Percentiles rank a stretch among this genome's conserved stretches.
Conservation (phyloP, 2,888 invertebrate species). For the Brachyopa scutellaris region DNA sequence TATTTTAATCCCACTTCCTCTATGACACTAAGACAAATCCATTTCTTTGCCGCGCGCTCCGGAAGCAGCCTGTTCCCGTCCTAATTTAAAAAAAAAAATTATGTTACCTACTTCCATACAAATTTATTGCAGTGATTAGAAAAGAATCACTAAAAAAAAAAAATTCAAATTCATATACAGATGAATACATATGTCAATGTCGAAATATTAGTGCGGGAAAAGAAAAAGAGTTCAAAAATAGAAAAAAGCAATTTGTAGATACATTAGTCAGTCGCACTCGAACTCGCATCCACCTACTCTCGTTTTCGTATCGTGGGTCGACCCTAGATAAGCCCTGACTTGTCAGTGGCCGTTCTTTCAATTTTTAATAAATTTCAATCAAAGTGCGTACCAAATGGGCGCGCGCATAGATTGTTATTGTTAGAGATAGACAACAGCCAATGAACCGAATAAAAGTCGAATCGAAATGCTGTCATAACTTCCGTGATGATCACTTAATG, state of each 20-base stretch:
- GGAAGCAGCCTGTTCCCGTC: background rate
- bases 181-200: constrained; percentile 23
- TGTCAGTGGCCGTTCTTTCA: background rate
- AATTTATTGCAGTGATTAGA: constrained; percentile 23
- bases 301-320: constrained; percentile 1
- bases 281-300: constrained; percentile 6
- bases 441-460: constrained; percentile 8
- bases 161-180: no score
- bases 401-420: constrained; percentile 14
- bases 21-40: background rate
- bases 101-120: background rate
- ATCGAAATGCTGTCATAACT: constrained; percentile 21
- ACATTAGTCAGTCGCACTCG: constrained; percentile 1
- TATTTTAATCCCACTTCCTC: constrained; percentile 5
- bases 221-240: constrained; percentile 23
- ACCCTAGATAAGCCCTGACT: constrained; percentile 10
- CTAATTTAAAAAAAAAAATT: background rate
- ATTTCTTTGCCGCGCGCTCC: background rate
- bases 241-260: constrained; percentile 37
- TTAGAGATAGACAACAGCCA: background rate
- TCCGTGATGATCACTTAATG: constrained; percentile 18
- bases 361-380: constrained; percentile 26
- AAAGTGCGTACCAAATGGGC: background rate
- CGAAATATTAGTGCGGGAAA: background rate
- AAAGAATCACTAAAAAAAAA: background rate